phyloP scores from a whole-genome alignment of 1,140 invertebrate species.

The Drosophila triauraria region DNA sequence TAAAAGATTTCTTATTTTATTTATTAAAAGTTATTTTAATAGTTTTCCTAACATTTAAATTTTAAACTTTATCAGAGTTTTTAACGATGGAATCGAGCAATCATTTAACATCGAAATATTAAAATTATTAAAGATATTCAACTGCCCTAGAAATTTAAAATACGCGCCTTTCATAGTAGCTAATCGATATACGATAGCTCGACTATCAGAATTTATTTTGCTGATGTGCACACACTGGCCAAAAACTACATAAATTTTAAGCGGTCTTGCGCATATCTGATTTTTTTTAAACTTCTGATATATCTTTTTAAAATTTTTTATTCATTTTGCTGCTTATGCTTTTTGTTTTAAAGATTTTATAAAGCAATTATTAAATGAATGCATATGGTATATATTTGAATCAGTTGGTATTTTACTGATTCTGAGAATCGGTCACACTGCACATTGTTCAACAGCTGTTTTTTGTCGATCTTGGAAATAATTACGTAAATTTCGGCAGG shows the following conservation, averaged over 20 bases:
- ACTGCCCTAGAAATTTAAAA: not conserved
- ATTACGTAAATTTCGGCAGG: slow-evolving; percentile 81
- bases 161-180: not conserved
- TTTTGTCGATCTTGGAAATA: slow-evolving; percentile 57
- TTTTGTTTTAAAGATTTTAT: too few relatives aligned
- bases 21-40: too few relatives aligned
- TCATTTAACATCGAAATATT: too few relatives aligned
- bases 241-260: not conserved
- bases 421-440: not conserved
- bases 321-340: too few relatives aligned
- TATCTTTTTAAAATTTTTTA: too few relatives aligned
- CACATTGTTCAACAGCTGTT: slow-evolving; percentile 59
- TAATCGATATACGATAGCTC: slow-evolving; percentile 1
- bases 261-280: not conserved
- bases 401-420: not conserved
- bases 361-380: too few relatives aligned
- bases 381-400: not conserved
- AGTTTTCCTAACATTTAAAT: too few relatives aligned
- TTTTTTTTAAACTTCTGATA: not conserved
- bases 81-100: too few relatives aligned
- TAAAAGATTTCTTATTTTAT: too few relatives aligned
- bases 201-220: not conserved
- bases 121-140: too few relatives aligned
- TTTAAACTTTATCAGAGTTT: too few relatives aligned
- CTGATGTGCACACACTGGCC: not conserved